Evolutionary conservation across 2,888 invertebrate species (phyloP), one percentile per base, ranked within the genome.

Genomic region (Oconnorella tubifera): DNA sequence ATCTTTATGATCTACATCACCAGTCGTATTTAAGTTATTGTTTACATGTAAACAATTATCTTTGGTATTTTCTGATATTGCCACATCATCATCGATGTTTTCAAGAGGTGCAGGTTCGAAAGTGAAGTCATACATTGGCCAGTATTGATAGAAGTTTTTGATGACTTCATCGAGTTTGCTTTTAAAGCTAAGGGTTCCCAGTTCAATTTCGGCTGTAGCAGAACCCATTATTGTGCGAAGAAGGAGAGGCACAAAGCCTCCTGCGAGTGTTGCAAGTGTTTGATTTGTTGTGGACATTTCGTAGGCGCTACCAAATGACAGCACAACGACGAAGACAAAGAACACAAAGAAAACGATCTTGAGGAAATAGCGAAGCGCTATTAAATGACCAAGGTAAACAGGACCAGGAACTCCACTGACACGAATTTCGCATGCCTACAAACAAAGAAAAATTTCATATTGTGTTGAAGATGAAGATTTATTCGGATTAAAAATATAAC

Each of bases 101-200:
- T 40, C 40, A 14, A 19, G 40, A 10, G 40, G 40, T 14, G 40
- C 40, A 40, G 19, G 40, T 19, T 75, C 71, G 4, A 77, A 70
- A 27, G 75, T 62, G 3, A 79, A 66, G 63, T 80, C 80, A 63
- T 70, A 73, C 25, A 79, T 74, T 1, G 80, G 79, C 80, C 80
- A 80, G 63, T 74, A 73, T 66, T 80, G 80, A 58, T 74, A 73
- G 66, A 77, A 80, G 59, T 76, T 76, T 27, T 75, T 73, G 33
- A 80, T 76, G 62, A 78, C 77, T 67, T 80, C 80, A 63, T 80
- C 80, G 56, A 80, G 73, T 58, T 80, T 79, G 4, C 78, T 78
- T 64, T 78, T 78, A 68, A 80, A 80, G 64, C 78, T 78, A 23
- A 80, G 70, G 0, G 79, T 78, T 56, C 78, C 78, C 27, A 80